Percentiles rank a stretch among this genome's conserved stretches.
Evolutionary conservation across 2,113 vertebrate species (phyloP).

Genomic region (Camelus bactrianus): DNA sequence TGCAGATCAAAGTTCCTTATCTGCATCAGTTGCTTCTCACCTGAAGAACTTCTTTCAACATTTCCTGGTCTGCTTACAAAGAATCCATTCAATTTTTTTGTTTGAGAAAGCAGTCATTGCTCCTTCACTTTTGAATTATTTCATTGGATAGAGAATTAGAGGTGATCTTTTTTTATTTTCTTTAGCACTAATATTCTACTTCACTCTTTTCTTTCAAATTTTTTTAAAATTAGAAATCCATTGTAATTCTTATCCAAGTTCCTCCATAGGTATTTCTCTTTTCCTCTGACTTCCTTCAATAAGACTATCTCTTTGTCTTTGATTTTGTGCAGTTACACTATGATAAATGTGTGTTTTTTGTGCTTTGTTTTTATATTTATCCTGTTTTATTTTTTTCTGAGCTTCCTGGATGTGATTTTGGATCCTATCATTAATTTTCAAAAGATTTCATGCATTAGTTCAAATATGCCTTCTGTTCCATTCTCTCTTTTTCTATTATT

Average conservation of each 20-base stretch:
- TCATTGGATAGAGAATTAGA: neutral
- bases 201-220: neutral
- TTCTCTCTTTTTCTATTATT: neutral
- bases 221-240: neutral
- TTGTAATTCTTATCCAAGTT: neutral
- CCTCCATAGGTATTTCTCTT: neutral
- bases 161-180: neutral
- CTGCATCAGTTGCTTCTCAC: neutral
- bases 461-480: neutral
- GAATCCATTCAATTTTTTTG: neutral
- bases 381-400: neutral
- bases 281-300: neutral
- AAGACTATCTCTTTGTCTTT: neutral
- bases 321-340: neutral
- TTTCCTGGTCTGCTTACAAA: neutral
- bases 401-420: neutral
- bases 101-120: neutral
- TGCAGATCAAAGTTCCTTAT: neutral
- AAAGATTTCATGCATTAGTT: neutral
- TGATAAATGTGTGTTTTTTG: neutral
- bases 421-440: neutral
- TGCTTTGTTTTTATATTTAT: neutral
- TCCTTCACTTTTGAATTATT: neutral
- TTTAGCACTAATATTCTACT: neutral
- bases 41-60: neutral